Evolutionary conservation across 2,888 invertebrate species (phyloP), one percentile per base, ranked within the genome.

Genomic region (Netelia virgata): DNA sequence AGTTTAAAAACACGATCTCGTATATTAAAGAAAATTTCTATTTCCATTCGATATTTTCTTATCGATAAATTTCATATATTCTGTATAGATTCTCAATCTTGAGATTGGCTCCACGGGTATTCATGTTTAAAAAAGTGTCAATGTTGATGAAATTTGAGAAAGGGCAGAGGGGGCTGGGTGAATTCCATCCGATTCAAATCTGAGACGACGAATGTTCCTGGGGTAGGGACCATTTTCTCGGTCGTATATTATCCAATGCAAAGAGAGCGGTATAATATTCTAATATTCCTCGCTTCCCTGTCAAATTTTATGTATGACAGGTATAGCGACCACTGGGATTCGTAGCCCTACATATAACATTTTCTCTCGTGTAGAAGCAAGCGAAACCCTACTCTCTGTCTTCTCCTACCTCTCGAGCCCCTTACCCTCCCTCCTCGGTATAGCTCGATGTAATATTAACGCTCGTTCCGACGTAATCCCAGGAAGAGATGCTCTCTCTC

Each of bases 391-490:
- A 68, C 64, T 82, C 82, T 69, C 82, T 41, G 82, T 79, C 41
- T 57, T 59, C 36, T 16, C 43, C 5, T 36, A 36, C 36, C 36
- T 36, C 36, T 36, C 36, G 36, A 36, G 5, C 36, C 36, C 36
- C 6, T 6, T 3, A 14, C 59, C 68, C 23, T n/a, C 20, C 50
- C 11, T n/a, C 14, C 18, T 64, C 11, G 47, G 63, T 55, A 36
- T 16, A 47, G n/a, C 79, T 50, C 57, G 66, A 57, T 79, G 78
- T 81, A 81, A 81, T 81, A 81, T 81, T 81, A 81, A 81, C 81
- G 68, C 74, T 80, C 80, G 80, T 80, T 55, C 80, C 73, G 73
- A 68, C 66, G 55, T 80, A 74, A 81, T 81, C 81, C 74, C 43
- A 72, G 53, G 53, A 55, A 81, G 81, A 66, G 74, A 74, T 63